Conservation (phyloP, 2,797 vertebrate genomes). For the Trachops cirrhosus region DNA sequence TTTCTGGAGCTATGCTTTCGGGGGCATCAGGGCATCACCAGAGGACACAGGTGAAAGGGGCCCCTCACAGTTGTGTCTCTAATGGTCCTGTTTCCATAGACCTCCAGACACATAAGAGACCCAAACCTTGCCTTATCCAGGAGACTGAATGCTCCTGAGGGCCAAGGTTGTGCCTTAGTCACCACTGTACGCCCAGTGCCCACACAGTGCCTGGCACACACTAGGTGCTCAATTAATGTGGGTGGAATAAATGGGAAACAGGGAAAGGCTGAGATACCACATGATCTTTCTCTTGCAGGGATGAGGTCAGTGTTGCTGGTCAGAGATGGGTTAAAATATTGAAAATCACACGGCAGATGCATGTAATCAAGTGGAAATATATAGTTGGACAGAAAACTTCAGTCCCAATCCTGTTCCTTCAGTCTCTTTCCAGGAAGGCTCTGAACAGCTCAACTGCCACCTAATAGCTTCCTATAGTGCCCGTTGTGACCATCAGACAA, state of each 20-base stretch:
- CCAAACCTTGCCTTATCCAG: neutral
- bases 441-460: neutral
- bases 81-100: neutral
- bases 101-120: neutral
- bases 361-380: neutral
- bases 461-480: neutral
- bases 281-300: neutral
- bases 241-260: neutral
- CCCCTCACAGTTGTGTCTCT: neutral
- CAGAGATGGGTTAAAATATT: neutral
- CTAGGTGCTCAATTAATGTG: neutral
- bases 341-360: neutral
- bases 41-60: neutral
- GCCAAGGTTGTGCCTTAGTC: too few relatives aligned
- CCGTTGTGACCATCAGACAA: neutral
- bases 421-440: neutral
- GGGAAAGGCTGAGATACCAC: neutral
- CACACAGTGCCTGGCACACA: neutral
- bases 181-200: neutral
- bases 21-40: neutral
- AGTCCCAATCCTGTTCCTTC: too few relatives aligned
- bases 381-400: neutral
- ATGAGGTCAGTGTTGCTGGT: neutral
- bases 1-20: neutral
- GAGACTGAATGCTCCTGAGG: neutral